Conservation (phyloP, 1,140 invertebrate species). For the Macrobrachium nipponense region DNA sequence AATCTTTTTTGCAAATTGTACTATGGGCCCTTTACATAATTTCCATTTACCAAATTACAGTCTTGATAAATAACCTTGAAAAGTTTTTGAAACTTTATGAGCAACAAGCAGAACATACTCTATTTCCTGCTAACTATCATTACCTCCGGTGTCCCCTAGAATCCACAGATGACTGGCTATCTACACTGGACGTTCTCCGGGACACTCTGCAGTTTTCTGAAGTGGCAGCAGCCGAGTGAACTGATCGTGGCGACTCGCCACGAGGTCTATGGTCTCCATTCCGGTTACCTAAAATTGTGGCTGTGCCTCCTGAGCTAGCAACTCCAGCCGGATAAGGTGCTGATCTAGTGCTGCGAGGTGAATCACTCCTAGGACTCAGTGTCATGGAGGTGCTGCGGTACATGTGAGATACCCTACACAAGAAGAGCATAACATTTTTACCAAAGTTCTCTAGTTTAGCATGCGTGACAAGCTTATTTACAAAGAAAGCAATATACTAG, state of each 20-base stretch:
- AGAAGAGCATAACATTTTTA: background rate
- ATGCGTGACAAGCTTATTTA: too few relatives aligned
- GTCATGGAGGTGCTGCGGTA: constrained; percentile 61
- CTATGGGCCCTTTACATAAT: too few relatives aligned
- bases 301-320: constrained; percentile 5
- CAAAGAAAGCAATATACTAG: too few relatives aligned
- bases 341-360: constrained; percentile 60
- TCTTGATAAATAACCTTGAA: too few relatives aligned
- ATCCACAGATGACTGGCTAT: constrained; percentile 87
- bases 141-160: constrained; percentile 65
- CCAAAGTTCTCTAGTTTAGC: too few relatives aligned
- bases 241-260: constrained; percentile 68
- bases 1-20: too few relatives aligned
- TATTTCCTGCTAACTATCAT: too few relatives aligned
- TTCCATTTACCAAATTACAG: background rate
- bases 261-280: constrained; percentile 20
- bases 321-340: constrained; percentile 46
- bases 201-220: constrained; percentile 68
- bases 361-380: constrained; percentile 40
- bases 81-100: background rate
- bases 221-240: constrained; percentile 66
- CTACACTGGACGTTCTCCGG: constrained; percentile 76
- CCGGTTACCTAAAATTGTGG: constrained; percentile 14
- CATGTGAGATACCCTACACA: constrained; percentile 50
- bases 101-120: background rate